phyloP scores from a whole-genome alignment of 2,888 invertebrate species.

The Caenorhabditis sp. region DNA sequence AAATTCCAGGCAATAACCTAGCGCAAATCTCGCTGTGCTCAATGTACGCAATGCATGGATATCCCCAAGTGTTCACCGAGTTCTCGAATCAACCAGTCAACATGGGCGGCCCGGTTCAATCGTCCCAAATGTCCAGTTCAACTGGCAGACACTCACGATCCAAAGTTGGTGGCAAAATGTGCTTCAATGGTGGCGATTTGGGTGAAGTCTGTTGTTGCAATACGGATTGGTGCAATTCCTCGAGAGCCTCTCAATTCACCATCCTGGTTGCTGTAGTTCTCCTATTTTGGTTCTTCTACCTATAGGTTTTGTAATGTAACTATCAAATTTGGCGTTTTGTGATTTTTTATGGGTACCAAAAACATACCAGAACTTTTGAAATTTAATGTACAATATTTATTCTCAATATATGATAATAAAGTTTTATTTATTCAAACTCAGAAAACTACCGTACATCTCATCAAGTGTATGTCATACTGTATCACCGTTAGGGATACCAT shows the following conservation, averaged over 20 bases:
- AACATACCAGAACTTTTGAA: not conserved
- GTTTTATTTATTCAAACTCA: no score
- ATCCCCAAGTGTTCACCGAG: slow-evolving; percentile 26
- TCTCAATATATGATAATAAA: not conserved
- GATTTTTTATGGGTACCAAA: not conserved
- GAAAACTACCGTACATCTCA: no score
- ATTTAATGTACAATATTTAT: not conserved
- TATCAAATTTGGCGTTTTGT: not conserved
- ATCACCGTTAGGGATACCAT: no score
- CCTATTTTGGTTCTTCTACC: not conserved
- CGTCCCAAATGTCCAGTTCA: not conserved
- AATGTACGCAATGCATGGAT: slow-evolving; percentile 38
- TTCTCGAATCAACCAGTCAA: slow-evolving; percentile 26
- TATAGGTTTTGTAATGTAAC: not conserved
- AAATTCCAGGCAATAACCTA: slow-evolving; percentile 45
- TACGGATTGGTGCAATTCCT: slow-evolving; percentile 47
- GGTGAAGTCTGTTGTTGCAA: slow-evolving; percentile 52
- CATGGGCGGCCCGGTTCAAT: slow-evolving; percentile 12
- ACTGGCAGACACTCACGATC: slow-evolving; percentile 15
- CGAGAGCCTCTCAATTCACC: not conserved
- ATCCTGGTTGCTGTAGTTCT: not conserved
- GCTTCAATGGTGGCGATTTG: slow-evolving; percentile 49
- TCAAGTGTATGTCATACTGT: no score
- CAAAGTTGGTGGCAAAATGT: slow-evolving; percentile 20
- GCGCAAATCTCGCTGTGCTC: slow-evolving; percentile 47